Percentiles rank a stretch among this genome's conserved stretches.
phyloP scores from a whole-genome alignment of 2,888 invertebrate genomes.

The Chaetogeoica ovagalla region DNA sequence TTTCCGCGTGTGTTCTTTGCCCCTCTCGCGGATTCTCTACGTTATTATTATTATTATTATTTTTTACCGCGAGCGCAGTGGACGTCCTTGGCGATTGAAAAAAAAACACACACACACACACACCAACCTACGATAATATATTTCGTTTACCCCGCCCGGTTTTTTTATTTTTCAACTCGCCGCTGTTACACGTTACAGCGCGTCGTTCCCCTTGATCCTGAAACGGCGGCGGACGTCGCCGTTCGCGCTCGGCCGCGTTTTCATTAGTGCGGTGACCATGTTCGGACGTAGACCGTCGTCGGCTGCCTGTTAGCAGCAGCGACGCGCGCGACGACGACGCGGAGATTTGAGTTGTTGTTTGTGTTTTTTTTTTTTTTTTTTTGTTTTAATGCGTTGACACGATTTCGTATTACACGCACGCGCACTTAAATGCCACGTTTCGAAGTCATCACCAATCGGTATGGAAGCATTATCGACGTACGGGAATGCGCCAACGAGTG shows the following conservation, averaged over 20 bases:
- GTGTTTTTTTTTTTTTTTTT: too few species aligned
- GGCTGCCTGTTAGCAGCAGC: neutral
- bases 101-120: neutral
- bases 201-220: slow-evolving; percentile 37
- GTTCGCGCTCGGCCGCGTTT: neutral
- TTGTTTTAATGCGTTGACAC: slow-evolving; percentile 1
- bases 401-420: neutral
- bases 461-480: slow-evolving; percentile 53
- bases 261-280: slow-evolving; percentile 41
- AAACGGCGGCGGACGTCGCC: slow-evolving; percentile 6
- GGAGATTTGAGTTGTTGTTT: slow-evolving; percentile 32
- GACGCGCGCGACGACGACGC: neutral
- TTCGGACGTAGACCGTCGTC: slow-evolving; percentile 8
- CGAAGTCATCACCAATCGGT: slow-evolving; percentile 53
- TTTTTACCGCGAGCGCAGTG: neutral
- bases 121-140: slow-evolving; percentile 11
- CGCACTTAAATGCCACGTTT: slow-evolving; percentile 47
- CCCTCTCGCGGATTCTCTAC: too few species aligned
- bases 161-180: neutral
- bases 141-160: neutral
- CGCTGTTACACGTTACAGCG: neutral
- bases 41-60: too few species aligned
- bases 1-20: too few species aligned
- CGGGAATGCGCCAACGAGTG: slow-evolving; percentile 52
- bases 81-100: slow-evolving; percentile 41